These are phyloP conservation scores for Drosophila bifasciata DNA, from an alignment of 1,140 invertebrate genomes.

Conservation along the genomic window DNA sequence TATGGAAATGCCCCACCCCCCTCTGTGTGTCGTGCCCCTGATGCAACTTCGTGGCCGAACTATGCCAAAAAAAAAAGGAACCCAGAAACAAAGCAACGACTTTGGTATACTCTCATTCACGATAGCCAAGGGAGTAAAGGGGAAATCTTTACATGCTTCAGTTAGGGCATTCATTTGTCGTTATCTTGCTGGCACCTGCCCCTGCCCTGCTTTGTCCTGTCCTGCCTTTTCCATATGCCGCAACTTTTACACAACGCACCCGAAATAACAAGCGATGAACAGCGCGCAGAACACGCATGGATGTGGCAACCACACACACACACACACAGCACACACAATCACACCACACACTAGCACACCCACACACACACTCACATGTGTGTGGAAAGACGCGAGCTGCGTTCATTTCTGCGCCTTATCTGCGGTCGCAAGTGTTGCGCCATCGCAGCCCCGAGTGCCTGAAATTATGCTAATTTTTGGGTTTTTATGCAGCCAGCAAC, in stretches of 20 bases:
- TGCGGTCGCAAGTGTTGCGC: slow-evolving; percentile 70
- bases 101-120: slow-evolving; percentile 3
- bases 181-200: no score
- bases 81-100: background rate
- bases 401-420: slow-evolving; percentile 79
- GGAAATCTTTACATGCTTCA: background rate
- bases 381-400: slow-evolving; percentile 46
- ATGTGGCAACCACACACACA: slow-evolving; percentile 21
- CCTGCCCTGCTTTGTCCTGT: background rate
- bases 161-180: no score
- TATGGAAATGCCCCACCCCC: slow-evolving; percentile 66
- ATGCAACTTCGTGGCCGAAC: slow-evolving; percentile 43
- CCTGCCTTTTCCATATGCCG: slow-evolving; percentile 46
- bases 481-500: slow-evolving; percentile 64
- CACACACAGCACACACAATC: slow-evolving; percentile 3
- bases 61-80: slow-evolving; percentile 17
- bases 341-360: slow-evolving; percentile 1
- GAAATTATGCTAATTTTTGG: slow-evolving; percentile 80
- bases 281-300: slow-evolving; percentile 30
- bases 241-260: slow-evolving; percentile 50
- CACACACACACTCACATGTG: slow-evolving; percentile 22
- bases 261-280: slow-evolving; percentile 62
- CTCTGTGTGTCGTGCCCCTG: slow-evolving; percentile 15
- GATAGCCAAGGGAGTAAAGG: background rate
- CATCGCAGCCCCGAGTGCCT: slow-evolving; percentile 63